Percentiles rank a stretch among this genome's conserved stretches.
Conservation (phyloP, 2,113 vertebrate species). For the Nesogale talazaci region DNA sequence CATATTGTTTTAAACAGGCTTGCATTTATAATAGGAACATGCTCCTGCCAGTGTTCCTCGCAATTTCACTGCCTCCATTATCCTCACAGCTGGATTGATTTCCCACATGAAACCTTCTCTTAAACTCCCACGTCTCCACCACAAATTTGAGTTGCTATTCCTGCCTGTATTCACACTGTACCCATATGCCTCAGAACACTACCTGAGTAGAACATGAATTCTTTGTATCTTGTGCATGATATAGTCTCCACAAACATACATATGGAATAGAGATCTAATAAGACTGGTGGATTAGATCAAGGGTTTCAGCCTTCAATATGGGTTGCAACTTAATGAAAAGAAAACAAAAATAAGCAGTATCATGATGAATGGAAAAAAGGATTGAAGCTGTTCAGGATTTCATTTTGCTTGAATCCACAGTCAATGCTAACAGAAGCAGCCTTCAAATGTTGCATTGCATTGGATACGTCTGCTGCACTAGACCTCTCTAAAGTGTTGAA, state of each 20-base stretch:
- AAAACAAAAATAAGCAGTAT: too few relatives aligned
- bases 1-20: not conserved
- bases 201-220: not conserved
- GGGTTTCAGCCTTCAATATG: too few relatives aligned
- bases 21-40: not conserved
- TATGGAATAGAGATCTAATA: not conserved
- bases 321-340: too few relatives aligned
- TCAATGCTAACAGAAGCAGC: too few relatives aligned
- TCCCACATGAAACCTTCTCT: not conserved
- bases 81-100: not conserved
- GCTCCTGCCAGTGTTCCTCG: not conserved
- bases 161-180: not conserved
- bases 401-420: too few relatives aligned
- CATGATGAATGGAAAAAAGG: too few relatives aligned
- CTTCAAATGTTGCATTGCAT: too few relatives aligned
- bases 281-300: not conserved
- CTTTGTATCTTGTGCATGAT: not conserved
- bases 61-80: not conserved
- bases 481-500: too few relatives aligned
- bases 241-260: not conserved
- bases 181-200: not conserved
- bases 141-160: not conserved
- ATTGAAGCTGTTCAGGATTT: too few relatives aligned
- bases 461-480: too few relatives aligned
- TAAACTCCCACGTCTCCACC: not conserved